phyloP scores from a whole-genome alignment of 2,113 vertebrate species.

The Narcine bancroftii region DNA sequence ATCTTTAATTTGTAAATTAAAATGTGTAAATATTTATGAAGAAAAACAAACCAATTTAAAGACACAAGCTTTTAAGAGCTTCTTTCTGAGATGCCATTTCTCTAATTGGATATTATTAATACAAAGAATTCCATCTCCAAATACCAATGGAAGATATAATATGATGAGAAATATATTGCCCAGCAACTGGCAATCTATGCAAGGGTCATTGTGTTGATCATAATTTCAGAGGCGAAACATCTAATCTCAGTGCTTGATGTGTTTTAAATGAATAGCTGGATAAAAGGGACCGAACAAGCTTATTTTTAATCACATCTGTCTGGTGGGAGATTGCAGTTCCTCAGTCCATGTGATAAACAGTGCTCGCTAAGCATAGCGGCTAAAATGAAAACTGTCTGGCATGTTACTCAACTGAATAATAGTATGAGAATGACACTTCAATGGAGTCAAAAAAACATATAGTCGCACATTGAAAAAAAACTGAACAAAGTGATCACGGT shows the following conservation, averaged over 20 bases:
- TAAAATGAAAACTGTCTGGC: slow-evolving; percentile 27
- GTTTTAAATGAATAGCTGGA: slow-evolving; percentile 32
- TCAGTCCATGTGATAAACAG: slow-evolving; percentile 25
- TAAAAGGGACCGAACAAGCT: slow-evolving; percentile 30
- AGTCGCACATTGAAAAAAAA: background rate
- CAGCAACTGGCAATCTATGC: background rate
- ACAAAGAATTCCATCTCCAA: background rate
- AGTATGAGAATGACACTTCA: background rate
- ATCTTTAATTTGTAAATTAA: background rate
- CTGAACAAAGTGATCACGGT: background rate
- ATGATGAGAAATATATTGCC: slow-evolving; percentile 13
- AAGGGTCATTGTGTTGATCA: slow-evolving; percentile 17
- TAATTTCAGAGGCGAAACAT: background rate
- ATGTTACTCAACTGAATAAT: background rate
- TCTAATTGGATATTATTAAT: slow-evolving; percentile 25
- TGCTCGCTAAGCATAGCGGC: background rate
- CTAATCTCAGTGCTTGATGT: background rate
- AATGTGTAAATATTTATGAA: background rate
- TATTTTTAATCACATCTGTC: slow-evolving; percentile 32
- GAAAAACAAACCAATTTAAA: background rate
- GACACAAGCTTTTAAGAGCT: background rate
- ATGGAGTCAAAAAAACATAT: slow-evolving; percentile 23
- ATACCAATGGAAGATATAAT: background rate
- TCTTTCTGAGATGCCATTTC: background rate
- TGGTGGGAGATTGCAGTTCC: background rate